Conservation (phyloP, 2,797 vertebrate genomes). For the Graptemys geographica region DNA sequence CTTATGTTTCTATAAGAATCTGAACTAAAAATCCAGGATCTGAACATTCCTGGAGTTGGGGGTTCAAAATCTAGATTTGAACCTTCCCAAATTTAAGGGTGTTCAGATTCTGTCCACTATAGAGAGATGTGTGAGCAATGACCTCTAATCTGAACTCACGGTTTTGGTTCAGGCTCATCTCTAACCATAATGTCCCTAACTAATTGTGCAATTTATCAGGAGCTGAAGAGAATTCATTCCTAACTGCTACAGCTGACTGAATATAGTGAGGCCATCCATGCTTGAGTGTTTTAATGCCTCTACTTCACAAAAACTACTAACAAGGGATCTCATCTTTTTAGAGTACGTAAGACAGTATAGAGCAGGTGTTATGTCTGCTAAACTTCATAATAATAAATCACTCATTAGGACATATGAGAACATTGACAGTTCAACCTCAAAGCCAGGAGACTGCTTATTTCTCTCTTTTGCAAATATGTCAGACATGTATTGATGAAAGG, state of each 20-base stretch:
- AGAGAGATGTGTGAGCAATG: neutral
- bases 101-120: neutral
- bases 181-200: neutral
- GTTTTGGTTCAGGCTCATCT: neutral
- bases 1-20: neutral
- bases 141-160: neutral
- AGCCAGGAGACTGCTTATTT: neutral
- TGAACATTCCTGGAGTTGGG: neutral
- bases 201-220: neutral
- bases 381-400: neutral
- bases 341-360: neutral
- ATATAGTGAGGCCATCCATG: neutral
- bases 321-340: neutral
- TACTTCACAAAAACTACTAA: neutral
- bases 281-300: neutral
- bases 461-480: neutral
- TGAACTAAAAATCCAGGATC: neutral
- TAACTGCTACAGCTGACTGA: neutral
- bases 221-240: neutral
- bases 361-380: neutral
- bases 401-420: neutral
- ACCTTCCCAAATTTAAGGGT: neutral
- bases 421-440: neutral
- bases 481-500: neutral
- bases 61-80: neutral